Conservation (phyloP, 2,888 invertebrate genomes). For the Rhimphoctona megacephalus region DNA sequence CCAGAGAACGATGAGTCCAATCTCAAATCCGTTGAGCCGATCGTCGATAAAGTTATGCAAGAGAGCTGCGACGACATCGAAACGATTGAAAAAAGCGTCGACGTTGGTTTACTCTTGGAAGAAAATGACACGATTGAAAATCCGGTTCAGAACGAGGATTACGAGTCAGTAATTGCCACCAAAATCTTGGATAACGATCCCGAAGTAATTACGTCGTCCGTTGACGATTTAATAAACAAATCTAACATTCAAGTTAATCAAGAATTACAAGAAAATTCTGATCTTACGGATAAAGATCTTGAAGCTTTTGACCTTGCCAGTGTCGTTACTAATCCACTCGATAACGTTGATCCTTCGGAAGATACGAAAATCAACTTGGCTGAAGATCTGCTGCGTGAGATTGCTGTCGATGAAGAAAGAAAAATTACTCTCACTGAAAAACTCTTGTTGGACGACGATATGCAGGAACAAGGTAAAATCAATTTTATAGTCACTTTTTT, state of each 20-base stretch:
- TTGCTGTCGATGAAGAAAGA: conserved; percentile 53
- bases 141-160: conserved; percentile 25
- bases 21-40: conserved; percentile 61
- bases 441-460: conserved; percentile 52
- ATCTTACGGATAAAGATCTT: conserved; percentile 53
- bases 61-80: conserved; percentile 61
- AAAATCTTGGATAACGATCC: conserved; percentile 31
- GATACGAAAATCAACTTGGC: conserved; percentile 63
- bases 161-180: conserved; percentile 9
- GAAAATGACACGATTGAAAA: conserved; percentile 56
- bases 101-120: conserved; percentile 72
- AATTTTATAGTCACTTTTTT: background rate
- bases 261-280: conserved; percentile 30
- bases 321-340: conserved; percentile 49
- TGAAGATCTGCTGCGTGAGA: conserved; percentile 60
- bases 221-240: conserved; percentile 59
- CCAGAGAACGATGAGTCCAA: conserved; percentile 64
- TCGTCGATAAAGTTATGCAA: conserved; percentile 52
- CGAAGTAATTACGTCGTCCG: conserved; percentile 55
- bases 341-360: conserved; percentile 40
- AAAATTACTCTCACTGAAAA: conserved; percentile 65
- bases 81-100: conserved; percentile 69
- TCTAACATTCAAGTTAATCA: background rate
- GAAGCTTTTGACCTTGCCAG: conserved; percentile 54
- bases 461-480: conserved; percentile 46